Evolutionary conservation across 2,888 invertebrate genomes (phyloP).

Genomic region (Periphyllus acericola): DNA sequence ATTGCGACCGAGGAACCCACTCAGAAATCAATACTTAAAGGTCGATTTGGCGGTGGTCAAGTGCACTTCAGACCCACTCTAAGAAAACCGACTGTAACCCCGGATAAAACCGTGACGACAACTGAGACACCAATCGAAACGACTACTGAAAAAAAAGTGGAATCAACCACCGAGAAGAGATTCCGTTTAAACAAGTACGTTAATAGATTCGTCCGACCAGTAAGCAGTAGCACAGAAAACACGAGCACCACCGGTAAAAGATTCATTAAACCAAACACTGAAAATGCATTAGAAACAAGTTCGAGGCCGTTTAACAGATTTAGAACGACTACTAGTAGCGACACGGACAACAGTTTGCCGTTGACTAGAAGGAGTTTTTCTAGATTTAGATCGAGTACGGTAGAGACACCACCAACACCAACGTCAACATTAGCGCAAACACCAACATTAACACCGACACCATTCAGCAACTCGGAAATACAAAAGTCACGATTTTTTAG

Average conservation of each 20-base stretch:
- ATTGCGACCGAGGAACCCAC: constrained; percentile 1
- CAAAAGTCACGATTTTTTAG: constrained; percentile 49
- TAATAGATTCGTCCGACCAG: constrained; percentile 28
- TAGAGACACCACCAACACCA: not conserved
- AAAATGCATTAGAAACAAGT: not conserved
- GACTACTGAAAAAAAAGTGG: constrained; percentile 5
- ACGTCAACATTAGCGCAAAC: too few species aligned
- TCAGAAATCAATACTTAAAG: constrained; percentile 46
- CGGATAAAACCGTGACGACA: not conserved
- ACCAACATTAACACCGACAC: too few species aligned
- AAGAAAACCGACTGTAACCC: not conserved
- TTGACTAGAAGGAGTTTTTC: constrained; percentile 25
- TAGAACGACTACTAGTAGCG: constrained; percentile 17
- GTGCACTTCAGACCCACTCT: constrained; percentile 27
- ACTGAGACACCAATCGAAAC: constrained; percentile 8
- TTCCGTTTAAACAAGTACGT: constrained; percentile 32
- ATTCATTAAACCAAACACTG: constrained; percentile 22
- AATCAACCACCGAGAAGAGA: constrained; percentile 15
- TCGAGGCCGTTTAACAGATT: constrained; percentile 24
- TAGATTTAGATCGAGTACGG: constrained; percentile 24
- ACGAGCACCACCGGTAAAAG: constrained; percentile 21
- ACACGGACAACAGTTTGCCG: not conserved
- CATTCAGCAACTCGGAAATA: constrained; percentile 34
- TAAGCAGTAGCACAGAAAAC: constrained; percentile 16
- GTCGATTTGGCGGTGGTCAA: constrained; percentile 35